Conservation (phyloP, 2,888 invertebrate species). For the Zygothrica quintamaculata region DNA sequence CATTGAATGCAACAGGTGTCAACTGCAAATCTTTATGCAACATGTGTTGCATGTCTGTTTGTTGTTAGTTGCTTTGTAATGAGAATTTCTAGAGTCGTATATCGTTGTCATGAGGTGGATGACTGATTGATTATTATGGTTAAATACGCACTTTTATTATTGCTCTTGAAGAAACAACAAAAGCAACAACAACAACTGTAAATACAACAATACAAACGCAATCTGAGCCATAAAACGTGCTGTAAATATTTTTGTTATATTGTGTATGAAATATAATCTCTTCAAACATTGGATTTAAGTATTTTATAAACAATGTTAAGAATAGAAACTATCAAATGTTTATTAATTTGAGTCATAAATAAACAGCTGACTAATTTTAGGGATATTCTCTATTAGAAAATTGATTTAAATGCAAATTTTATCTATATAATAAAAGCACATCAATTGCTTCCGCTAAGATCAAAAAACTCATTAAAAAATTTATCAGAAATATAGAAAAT, state of each 20-base stretch:
- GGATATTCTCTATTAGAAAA: too few relatives aligned
- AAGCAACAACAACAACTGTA: constrained; percentile 2
- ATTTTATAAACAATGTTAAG: constrained; percentile 8
- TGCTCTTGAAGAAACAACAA: constrained; percentile 17
- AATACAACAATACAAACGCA: neutral
- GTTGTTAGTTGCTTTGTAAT: neutral
- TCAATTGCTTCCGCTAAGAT: neutral
- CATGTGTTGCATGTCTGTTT: constrained; percentile 7
- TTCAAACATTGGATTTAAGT: constrained; percentile 23
- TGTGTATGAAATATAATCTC: constrained; percentile 12
- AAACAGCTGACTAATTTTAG: too few relatives aligned
- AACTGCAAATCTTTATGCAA: neutral
- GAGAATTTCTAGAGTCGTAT: neutral
- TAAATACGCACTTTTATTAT: neutral
- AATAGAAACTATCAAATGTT: constrained; percentile 4
- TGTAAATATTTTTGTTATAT: constrained; percentile 6
- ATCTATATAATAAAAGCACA: too few relatives aligned
- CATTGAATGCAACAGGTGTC: constrained; percentile 15
- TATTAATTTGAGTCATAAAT: too few relatives aligned
- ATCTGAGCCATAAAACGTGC: constrained; percentile 28
- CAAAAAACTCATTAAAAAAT: neutral
- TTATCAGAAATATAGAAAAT: neutral
- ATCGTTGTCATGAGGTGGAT: neutral
- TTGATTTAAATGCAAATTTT: too few relatives aligned
- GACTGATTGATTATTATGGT: constrained; percentile 1